Evolutionary conservation across 37 sponge, comb jelly and placozoan species (phyloP), one percentile per base, ranked within the genome.

Genomic region (Hexactinellida sp.): DNA sequence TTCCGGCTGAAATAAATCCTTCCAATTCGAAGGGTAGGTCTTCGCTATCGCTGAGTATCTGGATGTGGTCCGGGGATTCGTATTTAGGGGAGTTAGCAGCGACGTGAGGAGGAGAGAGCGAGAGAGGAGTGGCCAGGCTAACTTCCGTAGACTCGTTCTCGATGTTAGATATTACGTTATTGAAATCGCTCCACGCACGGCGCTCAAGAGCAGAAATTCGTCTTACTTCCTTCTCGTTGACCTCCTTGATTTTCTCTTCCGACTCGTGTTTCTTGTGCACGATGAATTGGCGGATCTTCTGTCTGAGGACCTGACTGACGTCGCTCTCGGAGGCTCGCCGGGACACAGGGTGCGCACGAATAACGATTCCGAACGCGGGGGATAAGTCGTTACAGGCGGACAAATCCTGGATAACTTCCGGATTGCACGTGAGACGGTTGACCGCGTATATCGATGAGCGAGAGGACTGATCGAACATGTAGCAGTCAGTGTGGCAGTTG

Each of bases 171-270:
- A 63, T 10, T 10, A 63, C 30, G 13, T 63, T 23, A 3, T 63
- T 63, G 76, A 63, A 63, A 23, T 63, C 76, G 34, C 28, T 25
- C 76, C 76, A 63, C 5, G 76, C 76, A 3, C 76, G 76, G 5
- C 76, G 76, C 13, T 63, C 76, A 7, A 63, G 76, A 28, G 76
- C 76, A 63, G 76, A 63, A 63, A 63, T 25, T 32, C 76, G 76
- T n/a, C 13, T 10, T 7, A 23, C 30, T 28, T 63, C 76, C 21
- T 63, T 63, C 76, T 63, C 76, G 21, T 10, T 63, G 30, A 63
- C 3, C 5, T 63, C 76, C 76, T 63, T 63, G 25, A 63, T 23
- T 10, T n/a, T 10, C 5, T 63, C 76, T 21, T 63, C 76, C 3
- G 76, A 25, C 5, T 63, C 76, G 3, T 63, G 76, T 63, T 63